Percentiles rank a stretch among this genome's conserved stretches.
phyloP scores from a whole-genome alignment of 2,888 invertebrate species.

The Netelia virgata region DNA sequence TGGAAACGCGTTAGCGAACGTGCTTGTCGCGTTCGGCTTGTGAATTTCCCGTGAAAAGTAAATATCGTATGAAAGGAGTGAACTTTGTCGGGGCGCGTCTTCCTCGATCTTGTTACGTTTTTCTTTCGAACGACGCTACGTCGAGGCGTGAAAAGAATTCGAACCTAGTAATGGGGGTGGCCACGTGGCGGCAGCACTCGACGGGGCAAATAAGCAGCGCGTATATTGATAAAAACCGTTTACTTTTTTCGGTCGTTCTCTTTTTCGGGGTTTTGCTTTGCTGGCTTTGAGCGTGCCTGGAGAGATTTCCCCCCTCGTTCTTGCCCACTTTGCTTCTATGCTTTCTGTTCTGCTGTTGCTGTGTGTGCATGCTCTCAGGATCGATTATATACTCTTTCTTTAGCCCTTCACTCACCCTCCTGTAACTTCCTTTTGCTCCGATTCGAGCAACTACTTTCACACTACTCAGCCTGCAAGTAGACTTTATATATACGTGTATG shows the following conservation, averaged over 20 bases:
- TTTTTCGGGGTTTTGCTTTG: slow-evolving; percentile 37
- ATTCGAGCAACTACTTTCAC: slow-evolving; percentile 34
- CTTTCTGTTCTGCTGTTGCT: slow-evolving; percentile 3
- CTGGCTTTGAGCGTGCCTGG: slow-evolving; percentile 49
- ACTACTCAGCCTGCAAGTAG: background rate
- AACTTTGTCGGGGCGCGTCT: too few relatives aligned
- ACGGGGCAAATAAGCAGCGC: too few relatives aligned
- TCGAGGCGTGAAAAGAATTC: too few relatives aligned
- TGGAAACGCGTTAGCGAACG: too few relatives aligned
- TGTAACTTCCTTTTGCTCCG: slow-evolving; percentile 24
- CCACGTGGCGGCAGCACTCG: too few relatives aligned
- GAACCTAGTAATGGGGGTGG: too few relatives aligned
- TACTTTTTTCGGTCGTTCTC: slow-evolving; percentile 22
- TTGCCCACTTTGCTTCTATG: slow-evolving; percentile 29
- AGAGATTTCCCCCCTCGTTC: slow-evolving; percentile 20
- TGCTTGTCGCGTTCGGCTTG: too few relatives aligned
- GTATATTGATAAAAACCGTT: slow-evolving; percentile 11
- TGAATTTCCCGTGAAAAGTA: too few relatives aligned
- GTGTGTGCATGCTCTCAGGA: slow-evolving; percentile 32
- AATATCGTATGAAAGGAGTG: too few relatives aligned
- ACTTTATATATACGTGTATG: slow-evolving; percentile 2
- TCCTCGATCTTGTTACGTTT: too few relatives aligned
- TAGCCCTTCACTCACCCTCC: background rate
- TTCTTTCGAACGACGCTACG: too few relatives aligned
- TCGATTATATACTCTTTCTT: slow-evolving; percentile 34